A percentile compares a stretch with the other conserved stretches of the same genome.
These are phyloP conservation scores for Anarhynchus alexandrinus DNA, from an alignment of 2,113 vertebrate species.

Conservation along the genomic window DNA sequence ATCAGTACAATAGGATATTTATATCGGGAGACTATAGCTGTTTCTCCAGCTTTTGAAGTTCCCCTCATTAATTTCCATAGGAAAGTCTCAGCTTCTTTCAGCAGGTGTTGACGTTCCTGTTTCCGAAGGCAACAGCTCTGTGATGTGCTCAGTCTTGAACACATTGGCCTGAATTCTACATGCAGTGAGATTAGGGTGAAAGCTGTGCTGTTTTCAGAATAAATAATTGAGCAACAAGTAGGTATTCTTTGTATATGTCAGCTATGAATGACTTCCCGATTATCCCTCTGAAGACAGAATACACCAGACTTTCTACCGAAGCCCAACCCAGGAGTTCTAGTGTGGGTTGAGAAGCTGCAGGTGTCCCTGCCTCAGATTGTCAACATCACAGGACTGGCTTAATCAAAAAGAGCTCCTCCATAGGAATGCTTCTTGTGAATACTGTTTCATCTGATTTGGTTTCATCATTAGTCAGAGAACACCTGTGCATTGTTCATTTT, in stretches of 20 bases:
- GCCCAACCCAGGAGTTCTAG: neutral
- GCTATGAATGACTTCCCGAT: neutral
- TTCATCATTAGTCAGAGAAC: neutral
- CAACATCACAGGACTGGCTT: neutral
- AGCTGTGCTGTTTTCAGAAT: neutral
- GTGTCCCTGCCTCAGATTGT: neutral
- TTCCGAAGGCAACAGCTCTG: neutral
- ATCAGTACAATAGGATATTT: neutral
- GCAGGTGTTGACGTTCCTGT: neutral
- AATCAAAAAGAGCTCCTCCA: neutral
- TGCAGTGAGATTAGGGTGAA: neutral
- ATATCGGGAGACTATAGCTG: neutral
- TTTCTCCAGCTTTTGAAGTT: neutral
- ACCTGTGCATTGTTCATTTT: neutral
- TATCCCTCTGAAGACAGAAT: neutral
- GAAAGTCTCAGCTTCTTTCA: neutral
- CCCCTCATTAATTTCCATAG: neutral
- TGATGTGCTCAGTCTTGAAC: neutral
- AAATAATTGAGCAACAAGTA: neutral
- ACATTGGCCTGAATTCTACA: neutral
- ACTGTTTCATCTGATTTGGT: neutral
- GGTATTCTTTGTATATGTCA: neutral
- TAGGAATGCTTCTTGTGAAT: neutral
- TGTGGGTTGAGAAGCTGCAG: neutral
- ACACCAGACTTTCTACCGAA: neutral